Evolutionary conservation across 2,888 invertebrate genomes (phyloP).

Genomic region (Oasisia sp.): DNA sequence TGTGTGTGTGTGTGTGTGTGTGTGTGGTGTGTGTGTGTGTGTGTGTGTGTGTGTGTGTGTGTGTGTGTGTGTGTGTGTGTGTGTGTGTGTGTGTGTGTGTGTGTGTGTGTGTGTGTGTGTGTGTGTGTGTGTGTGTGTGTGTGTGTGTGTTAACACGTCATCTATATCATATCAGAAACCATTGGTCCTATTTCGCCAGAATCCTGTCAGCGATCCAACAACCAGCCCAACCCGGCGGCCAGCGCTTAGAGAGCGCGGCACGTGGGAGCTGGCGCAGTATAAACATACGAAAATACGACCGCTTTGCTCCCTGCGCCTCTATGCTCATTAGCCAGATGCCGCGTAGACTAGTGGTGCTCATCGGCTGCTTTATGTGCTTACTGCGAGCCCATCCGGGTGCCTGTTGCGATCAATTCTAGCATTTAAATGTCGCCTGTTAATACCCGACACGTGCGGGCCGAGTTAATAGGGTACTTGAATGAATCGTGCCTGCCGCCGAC

Average conservation of each 20-base stretch:
- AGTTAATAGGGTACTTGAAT: not conserved
- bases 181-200: not conserved
- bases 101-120: no score
- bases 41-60: no score
- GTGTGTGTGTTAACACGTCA: not conserved
- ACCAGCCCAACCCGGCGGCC: not conserved
- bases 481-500: no score
- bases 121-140: no score
- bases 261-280: not conserved
- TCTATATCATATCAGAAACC: not conserved
- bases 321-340: not conserved
- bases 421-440: slow-evolving; percentile 13
- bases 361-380: not conserved
- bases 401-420: slow-evolving; percentile 6
- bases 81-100: no score
- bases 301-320: not conserved
- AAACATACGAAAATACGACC: not conserved
- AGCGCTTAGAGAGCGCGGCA: not conserved
- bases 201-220: not conserved
- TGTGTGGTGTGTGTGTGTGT: no score
- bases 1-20: no score
- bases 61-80: no score
- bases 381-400: not conserved
- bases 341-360: not conserved
- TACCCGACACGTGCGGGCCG: not conserved